Evolutionary conservation across 2,113 vertebrate species (phyloP).

Genomic region (western clawed frog (Xenopus tropicalis)): UCB_Xtro_10.0 CM004443.2:58008001-58008500

Average conservation of each 20-base stretch:
- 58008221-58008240: constrained; percentile 65
- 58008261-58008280: constrained; percentile 66
- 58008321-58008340: constrained; percentile 78
- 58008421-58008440: constrained; percentile 79
- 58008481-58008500: constrained; percentile 77
- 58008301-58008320: constrained; percentile 74
- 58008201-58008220: constrained; percentile 65
- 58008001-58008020: too few species aligned
- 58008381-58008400: constrained; percentile 79
- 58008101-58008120: too few species aligned
- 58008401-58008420: constrained; percentile 80
- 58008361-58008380: constrained; percentile 69
- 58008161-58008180: constrained; percentile 83
- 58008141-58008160: constrained; percentile 59
- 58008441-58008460: constrained; percentile 81
- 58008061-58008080: too few species aligned
- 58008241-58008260: constrained; percentile 73
- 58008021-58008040: too few species aligned
- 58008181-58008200: constrained; percentile 78
- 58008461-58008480: constrained; percentile 80
- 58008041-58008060: too few species aligned
- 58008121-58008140: too few species aligned
- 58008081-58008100: too few species aligned
- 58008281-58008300: constrained; percentile 77
- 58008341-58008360: constrained; percentile 63